Evolutionary conservation across 2,888 invertebrate genomes (phyloP), one percentile per base, ranked within the genome.

Genomic region (Drosophila picticornis): DNA sequence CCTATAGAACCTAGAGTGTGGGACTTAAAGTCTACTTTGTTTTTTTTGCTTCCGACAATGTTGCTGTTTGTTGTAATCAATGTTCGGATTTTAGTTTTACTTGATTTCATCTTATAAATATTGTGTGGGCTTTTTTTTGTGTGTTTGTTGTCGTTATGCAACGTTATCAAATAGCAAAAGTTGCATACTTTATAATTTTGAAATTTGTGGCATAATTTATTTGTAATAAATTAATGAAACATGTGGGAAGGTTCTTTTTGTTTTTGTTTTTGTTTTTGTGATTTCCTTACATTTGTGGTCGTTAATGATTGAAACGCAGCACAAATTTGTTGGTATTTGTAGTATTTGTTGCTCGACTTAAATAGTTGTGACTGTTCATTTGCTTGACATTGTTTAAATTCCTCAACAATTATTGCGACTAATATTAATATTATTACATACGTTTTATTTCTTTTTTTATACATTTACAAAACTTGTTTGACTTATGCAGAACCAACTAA

Each of bases 221-320:
- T 87, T 81, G 32, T 75, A 83, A 89, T 87, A 90, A 88, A 90
- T 90, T 88, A 91, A 77, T 90, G 78, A 84, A 88, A 81, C 72
- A 78, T 86, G 75, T 84, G 73, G 68, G 71, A 78, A 65, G 59
- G 72, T 69, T 67, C 67, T 70, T 66, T 62, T 73, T 61, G 67
- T 56, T 67, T 56, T 61, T 62, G 19, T 11, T n/a, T 59, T 70
- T 71, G 51, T 69, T 62, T 69, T 60, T 67, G 48, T 64, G 46
- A 51, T 60, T 59, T 40, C 36, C 43, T 40, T 65, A 57, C 52
- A 51, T 68, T 68, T 32, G 69, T 79, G 62, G 38, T 75, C 61
- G 64, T 64, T 75, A 51, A 32, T 72, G 73, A 69, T 80, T 72
- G 67, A 83, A 80, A 80, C 64, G 73, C 67, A 72, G 82, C 64